Percentiles rank a stretch among this genome's conserved stretches.
phyloP scores from a whole-genome alignment of 2,113 vertebrate species.

The Sminthopsis crassicaudata region DNA sequence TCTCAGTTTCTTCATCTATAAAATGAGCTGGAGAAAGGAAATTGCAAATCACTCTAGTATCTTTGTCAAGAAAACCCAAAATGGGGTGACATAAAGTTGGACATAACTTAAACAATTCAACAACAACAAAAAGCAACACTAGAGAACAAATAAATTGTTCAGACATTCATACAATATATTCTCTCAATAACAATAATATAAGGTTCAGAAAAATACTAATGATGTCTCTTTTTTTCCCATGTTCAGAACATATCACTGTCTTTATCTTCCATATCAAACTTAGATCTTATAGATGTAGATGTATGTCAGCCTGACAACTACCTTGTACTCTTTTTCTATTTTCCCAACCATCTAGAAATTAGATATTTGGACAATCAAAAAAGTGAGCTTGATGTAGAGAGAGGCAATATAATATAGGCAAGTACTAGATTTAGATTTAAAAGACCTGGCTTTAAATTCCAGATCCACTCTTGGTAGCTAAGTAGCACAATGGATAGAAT shows the following conservation, averaged over 20 bases:
- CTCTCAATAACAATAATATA: background rate
- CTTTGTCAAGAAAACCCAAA: background rate
- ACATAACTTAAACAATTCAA: background rate
- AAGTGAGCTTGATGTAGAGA: background rate
- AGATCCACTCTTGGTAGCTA: background rate
- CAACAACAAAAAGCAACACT: background rate
- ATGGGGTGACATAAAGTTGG: background rate
- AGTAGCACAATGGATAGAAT: background rate
- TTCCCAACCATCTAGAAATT: background rate
- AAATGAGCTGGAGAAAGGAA: background rate
- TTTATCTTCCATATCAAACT: background rate
- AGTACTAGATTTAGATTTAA: background rate
- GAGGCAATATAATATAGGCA: background rate
- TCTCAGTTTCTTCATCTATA: background rate
- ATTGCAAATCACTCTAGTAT: background rate
- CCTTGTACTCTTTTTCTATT: background rate
- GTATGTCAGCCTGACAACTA: background rate
- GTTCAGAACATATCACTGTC: background rate
- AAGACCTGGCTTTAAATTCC: background rate
- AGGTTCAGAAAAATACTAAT: background rate
- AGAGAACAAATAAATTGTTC: background rate
- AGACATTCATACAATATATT: background rate
- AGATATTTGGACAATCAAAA: background rate
- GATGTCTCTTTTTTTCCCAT: background rate
- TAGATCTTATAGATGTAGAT: background rate